phyloP scores from a whole-genome alignment of 2,888 invertebrate species.

The Apamea sordens region DNA sequence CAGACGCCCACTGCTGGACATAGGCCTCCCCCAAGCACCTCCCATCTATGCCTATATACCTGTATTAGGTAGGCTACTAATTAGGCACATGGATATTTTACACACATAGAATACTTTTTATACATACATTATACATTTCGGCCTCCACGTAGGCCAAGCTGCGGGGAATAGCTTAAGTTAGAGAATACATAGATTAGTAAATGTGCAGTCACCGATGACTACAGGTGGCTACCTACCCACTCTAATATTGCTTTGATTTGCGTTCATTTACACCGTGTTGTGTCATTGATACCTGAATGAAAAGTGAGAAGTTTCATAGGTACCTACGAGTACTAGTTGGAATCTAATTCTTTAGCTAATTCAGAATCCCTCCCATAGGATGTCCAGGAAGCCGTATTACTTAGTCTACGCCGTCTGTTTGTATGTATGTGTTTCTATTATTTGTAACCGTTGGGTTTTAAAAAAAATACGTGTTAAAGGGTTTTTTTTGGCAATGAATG shows the following conservation, averaged over 20 bases:
- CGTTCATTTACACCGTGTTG: constrained; percentile 9
- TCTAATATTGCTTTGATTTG: constrained; percentile 10
- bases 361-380: too few species aligned
- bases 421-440: too few species aligned
- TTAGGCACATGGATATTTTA: not conserved
- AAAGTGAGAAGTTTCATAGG: constrained; percentile 22
- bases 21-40: too few species aligned
- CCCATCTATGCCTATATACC: not conserved
- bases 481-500: not conserved
- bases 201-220: not conserved
- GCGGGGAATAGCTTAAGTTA: not conserved
- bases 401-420: too few species aligned
- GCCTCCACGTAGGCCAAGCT: not conserved
- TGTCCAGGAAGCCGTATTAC: too few species aligned
- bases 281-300: constrained; percentile 21
- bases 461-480: not conserved
- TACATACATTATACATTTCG: not conserved
- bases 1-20: too few species aligned
- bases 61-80: not conserved
- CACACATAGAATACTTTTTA: not conserved
- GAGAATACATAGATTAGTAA: not conserved
- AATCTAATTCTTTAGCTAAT: constrained; percentile 27
- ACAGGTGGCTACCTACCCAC: not conserved
- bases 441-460: too few species aligned
- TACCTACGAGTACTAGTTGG: not conserved